A percentile compares a stretch with the other conserved stretches of the same genome.
These are phyloP conservation scores for Meloidogyne floridensis DNA, from an alignment of 1,140 invertebrate genomes.

Conservation along the genomic window DNA sequence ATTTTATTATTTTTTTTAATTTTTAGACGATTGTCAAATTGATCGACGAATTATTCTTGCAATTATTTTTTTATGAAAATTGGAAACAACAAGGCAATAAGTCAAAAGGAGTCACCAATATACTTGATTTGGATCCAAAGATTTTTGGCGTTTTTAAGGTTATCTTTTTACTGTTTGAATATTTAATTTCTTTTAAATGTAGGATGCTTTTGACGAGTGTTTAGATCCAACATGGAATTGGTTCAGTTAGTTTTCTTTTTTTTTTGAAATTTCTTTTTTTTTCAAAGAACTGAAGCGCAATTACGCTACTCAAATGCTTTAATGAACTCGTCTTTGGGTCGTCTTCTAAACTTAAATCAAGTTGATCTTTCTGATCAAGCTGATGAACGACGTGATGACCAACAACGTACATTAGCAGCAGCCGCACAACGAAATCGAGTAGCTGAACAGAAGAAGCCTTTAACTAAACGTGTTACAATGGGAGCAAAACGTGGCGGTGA, in stretches of 20 bases:
- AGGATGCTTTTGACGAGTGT: conserved; percentile 80
- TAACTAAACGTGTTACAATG: too few species aligned
- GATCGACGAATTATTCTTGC: conserved; percentile 53
- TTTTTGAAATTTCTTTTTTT: not conserved
- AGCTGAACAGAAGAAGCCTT: conserved; percentile 1
- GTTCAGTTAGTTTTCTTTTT: conserved; percentile 70
- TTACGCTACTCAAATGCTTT: conserved; percentile 89
- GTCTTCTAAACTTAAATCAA: conserved; percentile 22
- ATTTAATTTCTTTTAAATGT: conserved; percentile 28
- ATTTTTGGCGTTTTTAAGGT: conserved; percentile 41
- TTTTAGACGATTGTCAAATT: conserved; percentile 38
- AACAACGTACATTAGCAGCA: not conserved
- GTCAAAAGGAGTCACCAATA: conserved; percentile 29
- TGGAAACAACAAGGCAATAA: conserved; percentile 20
- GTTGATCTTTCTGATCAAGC: not conserved
- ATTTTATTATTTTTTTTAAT: conserved; percentile 28
- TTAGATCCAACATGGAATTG: conserved; percentile 94
- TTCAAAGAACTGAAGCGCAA: conserved; percentile 83
- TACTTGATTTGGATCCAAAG: conserved; percentile 38
- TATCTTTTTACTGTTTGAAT: not conserved
- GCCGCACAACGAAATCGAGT: not conserved
- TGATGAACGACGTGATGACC: conserved; percentile 8
- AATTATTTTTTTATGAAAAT: conserved; percentile 36
- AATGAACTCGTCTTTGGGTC: conserved; percentile 73
- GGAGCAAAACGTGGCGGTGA: conserved; percentile 64